Evolutionary conservation across 1,140 invertebrate genomes (phyloP).

Genomic region (Philaenus spumarius): DNA sequence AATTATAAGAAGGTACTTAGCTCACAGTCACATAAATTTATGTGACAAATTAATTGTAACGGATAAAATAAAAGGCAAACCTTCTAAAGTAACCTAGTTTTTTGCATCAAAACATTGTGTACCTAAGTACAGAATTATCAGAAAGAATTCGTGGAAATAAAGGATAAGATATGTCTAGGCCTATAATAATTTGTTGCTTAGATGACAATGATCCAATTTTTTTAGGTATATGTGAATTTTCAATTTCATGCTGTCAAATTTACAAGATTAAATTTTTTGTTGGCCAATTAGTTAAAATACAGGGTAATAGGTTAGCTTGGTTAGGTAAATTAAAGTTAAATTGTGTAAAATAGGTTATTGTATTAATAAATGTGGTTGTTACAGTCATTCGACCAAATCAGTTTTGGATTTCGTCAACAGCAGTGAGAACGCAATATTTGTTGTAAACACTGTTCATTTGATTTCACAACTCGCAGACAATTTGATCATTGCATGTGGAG

Average conservation of each 20-base stretch:
- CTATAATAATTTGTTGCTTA: too few species aligned
- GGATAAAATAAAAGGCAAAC: too few species aligned
- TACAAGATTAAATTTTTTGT: slow-evolving; percentile 97
- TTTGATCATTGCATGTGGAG: slow-evolving; percentile 97
- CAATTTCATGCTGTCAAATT: slow-evolving; percentile 96
- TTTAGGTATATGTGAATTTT: slow-evolving; percentile 90
- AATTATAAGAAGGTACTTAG: too few species aligned
- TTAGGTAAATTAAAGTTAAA: slow-evolving; percentile 93
- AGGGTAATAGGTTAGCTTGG: slow-evolving; percentile 94
- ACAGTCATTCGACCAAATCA: slow-evolving; percentile 90
- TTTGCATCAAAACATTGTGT: too few species aligned
- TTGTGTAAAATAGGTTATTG: slow-evolving; percentile 66
- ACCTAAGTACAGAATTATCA: too few species aligned
- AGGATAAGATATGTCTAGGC: too few species aligned
- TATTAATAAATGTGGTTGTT: slow-evolving; percentile 25
- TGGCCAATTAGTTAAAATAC: slow-evolving; percentile 99
- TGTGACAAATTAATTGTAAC: too few species aligned
- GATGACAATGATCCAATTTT: slow-evolving; percentile 81
- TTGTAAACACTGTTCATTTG: slow-evolving; percentile 98
- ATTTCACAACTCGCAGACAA: slow-evolving; percentile 99
- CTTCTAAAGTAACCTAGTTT: too few species aligned
- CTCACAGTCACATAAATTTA: too few species aligned
- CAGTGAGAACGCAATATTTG: slow-evolving; percentile 97
- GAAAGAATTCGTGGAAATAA: too few species aligned
- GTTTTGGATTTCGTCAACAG: slow-evolving; percentile 98